Conservation (phyloP, 2,888 invertebrate species). For the Eugnorisma glareosa region DNA sequence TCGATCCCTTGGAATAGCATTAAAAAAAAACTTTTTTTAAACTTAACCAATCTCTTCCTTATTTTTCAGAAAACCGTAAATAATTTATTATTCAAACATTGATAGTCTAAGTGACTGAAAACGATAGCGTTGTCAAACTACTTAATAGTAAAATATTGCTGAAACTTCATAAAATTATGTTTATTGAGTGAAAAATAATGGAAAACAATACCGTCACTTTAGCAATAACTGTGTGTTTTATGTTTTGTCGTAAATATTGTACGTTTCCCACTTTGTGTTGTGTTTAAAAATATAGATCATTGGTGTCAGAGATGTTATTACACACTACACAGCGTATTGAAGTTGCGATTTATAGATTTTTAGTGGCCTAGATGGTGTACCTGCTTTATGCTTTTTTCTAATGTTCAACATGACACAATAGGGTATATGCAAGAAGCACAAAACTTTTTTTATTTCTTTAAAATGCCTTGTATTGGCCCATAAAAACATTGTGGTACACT, state of each 20-base stretch:
- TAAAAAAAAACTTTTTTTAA: neutral
- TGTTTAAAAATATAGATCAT: neutral
- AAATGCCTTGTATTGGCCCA: no score
- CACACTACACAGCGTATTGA: neutral
- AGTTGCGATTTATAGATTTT: neutral
- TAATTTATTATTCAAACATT: neutral
- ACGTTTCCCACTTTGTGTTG: neutral
- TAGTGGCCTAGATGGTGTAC: neutral
- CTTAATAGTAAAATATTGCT: neutral
- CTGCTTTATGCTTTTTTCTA: neutral
- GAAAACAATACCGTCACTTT: neutral
- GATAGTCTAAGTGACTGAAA: neutral
- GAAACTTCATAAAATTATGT: neutral
- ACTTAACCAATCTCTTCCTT: neutral
- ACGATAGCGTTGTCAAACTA: neutral
- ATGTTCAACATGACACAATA: neutral
- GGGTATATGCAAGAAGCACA: no score
- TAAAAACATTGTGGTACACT: no score
- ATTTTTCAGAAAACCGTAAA: neutral
- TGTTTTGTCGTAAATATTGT: slow-evolving; percentile 1
- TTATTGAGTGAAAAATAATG: neutral
- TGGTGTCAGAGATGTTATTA: neutral
- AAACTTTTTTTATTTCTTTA: no score
- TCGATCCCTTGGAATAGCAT: no score
- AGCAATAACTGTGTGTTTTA: slow-evolving; percentile 5